phyloP scores from a whole-genome alignment of 2,113 vertebrate genomes.

The Xiphophorus hellerii region DNA sequence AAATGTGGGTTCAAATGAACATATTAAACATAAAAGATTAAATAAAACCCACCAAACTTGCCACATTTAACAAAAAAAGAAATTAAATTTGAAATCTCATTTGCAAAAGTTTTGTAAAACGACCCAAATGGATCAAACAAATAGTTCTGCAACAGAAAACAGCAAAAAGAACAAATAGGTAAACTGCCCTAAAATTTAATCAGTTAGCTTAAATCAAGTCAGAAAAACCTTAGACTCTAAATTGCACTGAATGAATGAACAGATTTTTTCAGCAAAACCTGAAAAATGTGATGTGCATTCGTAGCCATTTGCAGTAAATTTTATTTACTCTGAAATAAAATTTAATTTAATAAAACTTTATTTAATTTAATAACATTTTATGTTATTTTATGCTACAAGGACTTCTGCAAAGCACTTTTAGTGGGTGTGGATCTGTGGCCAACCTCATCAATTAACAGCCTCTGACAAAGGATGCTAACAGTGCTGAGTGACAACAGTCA shows the following conservation, averaged over 20 bases:
- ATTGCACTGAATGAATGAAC: not conserved
- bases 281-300: not conserved
- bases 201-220: not conserved
- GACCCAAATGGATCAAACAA: not conserved
- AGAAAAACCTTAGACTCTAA: not conserved
- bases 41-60: not conserved
- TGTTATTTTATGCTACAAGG: no score
- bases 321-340: not conserved
- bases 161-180: not conserved
- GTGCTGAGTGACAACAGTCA: conserved; percentile 30
- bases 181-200: not conserved
- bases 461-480: conserved; percentile 26
- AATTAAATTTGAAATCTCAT: not conserved
- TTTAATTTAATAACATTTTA: not conserved
- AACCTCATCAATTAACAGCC: conserved; percentile 17
- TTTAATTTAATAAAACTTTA: not conserved
- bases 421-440: not conserved
- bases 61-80: not conserved
- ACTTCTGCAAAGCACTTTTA: not conserved
- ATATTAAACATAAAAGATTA: not conserved
- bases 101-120: not conserved
- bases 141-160: not conserved
- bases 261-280: not conserved
- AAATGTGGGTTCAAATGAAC: not conserved
- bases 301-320: not conserved